phyloP scores from a whole-genome alignment of 2,797 vertebrate genomes.

The Sorex maritimensis region DNA sequence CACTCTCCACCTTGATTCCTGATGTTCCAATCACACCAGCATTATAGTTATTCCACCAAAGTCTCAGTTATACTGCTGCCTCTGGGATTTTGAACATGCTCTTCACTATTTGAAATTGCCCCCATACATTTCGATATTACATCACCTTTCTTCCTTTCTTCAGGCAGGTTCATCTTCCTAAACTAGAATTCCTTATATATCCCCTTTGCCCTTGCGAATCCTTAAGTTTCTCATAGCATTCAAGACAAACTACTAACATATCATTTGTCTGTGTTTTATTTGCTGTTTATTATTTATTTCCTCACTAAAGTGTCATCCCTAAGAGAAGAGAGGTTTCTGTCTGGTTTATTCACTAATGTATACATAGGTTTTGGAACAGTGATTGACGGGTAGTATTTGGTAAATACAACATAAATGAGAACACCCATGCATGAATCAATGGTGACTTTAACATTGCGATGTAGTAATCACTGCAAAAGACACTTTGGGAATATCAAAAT shows the following conservation, averaged over 20 bases:
- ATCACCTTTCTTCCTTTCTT: neutral
- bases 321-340: neutral
- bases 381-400: neutral
- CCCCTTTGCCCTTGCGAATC: no score
- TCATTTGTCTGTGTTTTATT: neutral
- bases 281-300: neutral
- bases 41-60: neutral
- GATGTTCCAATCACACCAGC: rapidly evolving
- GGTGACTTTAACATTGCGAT: neutral
- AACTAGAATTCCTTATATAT: neutral
- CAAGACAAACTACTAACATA: neutral
- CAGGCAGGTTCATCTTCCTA: neutral
- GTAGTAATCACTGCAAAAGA: neutral
- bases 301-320: neutral
- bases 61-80: neutral
- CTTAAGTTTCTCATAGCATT: neutral
- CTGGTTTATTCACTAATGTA: neutral
- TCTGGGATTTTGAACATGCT: neutral
- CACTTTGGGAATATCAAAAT: neutral
- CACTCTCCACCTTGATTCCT: neutral
- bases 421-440: neutral
- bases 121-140: neutral
- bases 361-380: neutral
- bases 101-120: neutral
- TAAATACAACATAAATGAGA: no score